A percentile compares a stretch with the other conserved stretches of the same genome.
Evolutionary conservation across 2,113 vertebrate genomes (phyloP).

Genomic region (Podilymbus podiceps): DNA sequence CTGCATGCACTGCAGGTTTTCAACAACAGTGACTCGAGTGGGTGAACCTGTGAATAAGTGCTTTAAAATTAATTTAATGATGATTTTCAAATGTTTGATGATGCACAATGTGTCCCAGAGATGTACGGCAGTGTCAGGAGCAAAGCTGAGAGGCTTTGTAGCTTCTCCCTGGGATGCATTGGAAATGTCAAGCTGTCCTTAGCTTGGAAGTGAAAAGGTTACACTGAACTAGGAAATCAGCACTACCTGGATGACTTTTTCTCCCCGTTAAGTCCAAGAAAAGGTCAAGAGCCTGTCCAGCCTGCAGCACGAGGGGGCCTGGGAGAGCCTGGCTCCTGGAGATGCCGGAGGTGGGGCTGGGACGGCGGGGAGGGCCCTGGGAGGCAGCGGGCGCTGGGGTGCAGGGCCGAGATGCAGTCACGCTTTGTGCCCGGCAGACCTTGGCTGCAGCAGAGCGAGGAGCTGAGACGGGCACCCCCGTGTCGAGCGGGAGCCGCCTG

Average conservation of each 20-base stretch:
- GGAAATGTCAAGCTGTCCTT: slow-evolving; percentile 14
- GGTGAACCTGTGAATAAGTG: neutral
- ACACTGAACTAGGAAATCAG: neutral
- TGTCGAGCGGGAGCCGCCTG: neutral
- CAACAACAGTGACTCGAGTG: accelerated
- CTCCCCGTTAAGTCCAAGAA: neutral
- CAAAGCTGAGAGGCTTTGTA: neutral
- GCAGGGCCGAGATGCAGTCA: accelerated
- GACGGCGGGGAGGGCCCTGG: accelerated
- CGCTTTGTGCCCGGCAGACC: accelerated
- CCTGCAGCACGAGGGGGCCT: neutral
- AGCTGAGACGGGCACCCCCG: neutral
- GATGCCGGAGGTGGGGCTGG: neutral
- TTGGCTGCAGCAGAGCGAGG: neutral
- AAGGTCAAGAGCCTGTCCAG: neutral
- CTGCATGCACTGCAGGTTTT: neutral
- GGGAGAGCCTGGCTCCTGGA: neutral
- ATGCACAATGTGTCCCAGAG: neutral
- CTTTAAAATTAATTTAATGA: neutral
- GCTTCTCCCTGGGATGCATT: neutral
- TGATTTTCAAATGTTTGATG: neutral
- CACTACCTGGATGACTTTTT: neutral
- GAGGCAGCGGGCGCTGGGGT: neutral
- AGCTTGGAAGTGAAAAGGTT: slow-evolving; percentile 16
- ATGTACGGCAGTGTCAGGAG: accelerated